Evolutionary conservation across 2,888 invertebrate species (phyloP), one percentile per base, ranked within the genome.

Genomic region (Cataglyphis rosenhaueri): DNA sequence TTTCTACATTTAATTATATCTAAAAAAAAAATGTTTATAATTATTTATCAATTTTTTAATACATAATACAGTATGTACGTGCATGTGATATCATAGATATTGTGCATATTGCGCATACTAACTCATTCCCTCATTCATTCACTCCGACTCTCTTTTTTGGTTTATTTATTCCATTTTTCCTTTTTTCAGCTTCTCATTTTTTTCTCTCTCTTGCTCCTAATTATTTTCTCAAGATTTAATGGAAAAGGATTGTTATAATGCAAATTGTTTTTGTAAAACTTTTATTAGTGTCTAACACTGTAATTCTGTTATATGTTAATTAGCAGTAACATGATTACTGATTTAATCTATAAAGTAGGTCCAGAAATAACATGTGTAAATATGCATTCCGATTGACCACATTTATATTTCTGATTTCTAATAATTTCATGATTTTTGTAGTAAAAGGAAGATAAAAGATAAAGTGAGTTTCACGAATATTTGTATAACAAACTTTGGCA

Each of bases 261-360:
- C 52, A 52, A 52, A 52, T 2, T 52, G 52, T n/a, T 52, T n/a
- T 52, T 52, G 52, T 52, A 52, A 52, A 52, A 52, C 52, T 52
- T 52, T 52, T 52, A 52, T 52, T 52, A 52, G n/a, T n/a, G n/a
- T 52, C 44, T 44, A 52, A 52, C 52, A 52, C n/a, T 52, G n/a
- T 52, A 52, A 52, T 52, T 18, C 5, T 52, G n/a, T 48, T 18
- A 48, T 48, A n/a, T 18, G 18, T 15, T 48, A 18, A 48, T 48
- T 48, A 48, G 48, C 6, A 52, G 15, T 52, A 52, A 52, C n/a
- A 52, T 52, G 52, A 52, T 52, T 52, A 52, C 52, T 52, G n/a
- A 52, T 52, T n/a, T 52, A n/a, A 52, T 52, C 8, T 52, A 52
- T 52, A 8, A 52, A 38, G 18, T 48, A 48, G 44, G 44, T 48